Conservation (phyloP, 1,140 invertebrate species). For the Megalonaias nervosa region DNA sequence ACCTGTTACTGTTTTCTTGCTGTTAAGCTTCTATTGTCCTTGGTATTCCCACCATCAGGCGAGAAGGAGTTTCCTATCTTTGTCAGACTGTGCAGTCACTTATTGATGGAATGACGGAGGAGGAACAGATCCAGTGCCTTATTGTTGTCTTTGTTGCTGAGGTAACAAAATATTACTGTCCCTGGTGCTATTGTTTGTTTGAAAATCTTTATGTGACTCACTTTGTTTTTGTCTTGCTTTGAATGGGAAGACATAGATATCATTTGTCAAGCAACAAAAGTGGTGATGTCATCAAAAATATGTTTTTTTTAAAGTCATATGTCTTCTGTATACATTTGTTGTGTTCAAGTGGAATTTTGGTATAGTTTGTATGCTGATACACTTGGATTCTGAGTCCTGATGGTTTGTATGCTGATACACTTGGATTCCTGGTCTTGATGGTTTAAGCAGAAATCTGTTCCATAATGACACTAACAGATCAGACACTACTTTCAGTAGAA, state of each 20-base stretch:
- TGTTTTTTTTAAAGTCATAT: too few relatives aligned
- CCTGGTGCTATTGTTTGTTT: too few relatives aligned
- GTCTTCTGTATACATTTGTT: too few relatives aligned
- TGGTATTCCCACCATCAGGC: constrained; percentile 90
- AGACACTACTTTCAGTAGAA: too few relatives aligned
- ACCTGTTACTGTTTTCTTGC: constrained; percentile 2
- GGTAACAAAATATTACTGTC: constrained; percentile 59
- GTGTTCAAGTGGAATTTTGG: too few relatives aligned
- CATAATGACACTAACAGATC: too few relatives aligned
- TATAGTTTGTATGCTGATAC: too few relatives aligned
- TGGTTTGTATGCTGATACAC: too few relatives aligned
- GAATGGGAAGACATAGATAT: neutral
- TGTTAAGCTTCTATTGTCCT: constrained; percentile 81
- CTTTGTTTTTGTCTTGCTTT: neutral
- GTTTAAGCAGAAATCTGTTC: too few relatives aligned
- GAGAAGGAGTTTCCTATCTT: constrained; percentile 92
- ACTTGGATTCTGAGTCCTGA: too few relatives aligned
- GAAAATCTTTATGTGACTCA: too few relatives aligned
- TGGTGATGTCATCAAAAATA: neutral
- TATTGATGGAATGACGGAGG: constrained; percentile 83
- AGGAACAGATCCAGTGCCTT: constrained; percentile 85
- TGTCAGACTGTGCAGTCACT: constrained; percentile 90
- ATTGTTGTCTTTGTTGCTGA: constrained; percentile 95
- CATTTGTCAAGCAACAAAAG: neutral
- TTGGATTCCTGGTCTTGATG: too few relatives aligned